A percentile compares a stretch with the other conserved stretches of the same genome.
phyloP scores from a whole-genome alignment of 35 echinoderm and acorn worm species.

The Lytechinus variegatus region DNA sequence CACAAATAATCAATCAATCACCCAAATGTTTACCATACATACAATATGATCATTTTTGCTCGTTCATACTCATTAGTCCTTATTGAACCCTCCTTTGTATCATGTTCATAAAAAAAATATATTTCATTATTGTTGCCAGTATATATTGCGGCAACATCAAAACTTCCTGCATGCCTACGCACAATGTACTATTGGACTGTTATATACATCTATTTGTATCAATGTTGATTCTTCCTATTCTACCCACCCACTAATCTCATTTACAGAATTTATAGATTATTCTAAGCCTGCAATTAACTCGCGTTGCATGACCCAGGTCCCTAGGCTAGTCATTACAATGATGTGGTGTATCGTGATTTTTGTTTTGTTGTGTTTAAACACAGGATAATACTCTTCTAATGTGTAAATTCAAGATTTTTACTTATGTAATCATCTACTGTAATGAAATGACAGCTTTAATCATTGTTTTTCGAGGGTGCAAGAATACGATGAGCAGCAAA shows the following conservation, averaged over 20 bases:
- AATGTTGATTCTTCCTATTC: background rate
- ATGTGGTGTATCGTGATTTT: too few species aligned
- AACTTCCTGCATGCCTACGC: background rate
- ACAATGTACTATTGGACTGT: background rate
- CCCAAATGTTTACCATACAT: background rate
- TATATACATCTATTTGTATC: background rate
- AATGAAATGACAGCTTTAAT: too few species aligned
- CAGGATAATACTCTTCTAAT: too few species aligned
- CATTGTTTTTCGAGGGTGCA: too few species aligned
- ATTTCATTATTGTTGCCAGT: background rate
- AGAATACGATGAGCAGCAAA: too few species aligned
- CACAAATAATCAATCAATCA: background rate
- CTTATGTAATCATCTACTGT: too few species aligned
- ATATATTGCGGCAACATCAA: background rate
- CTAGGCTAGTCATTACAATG: too few species aligned
- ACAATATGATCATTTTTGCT: background rate
- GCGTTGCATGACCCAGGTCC: background rate
- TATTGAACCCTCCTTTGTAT: background rate
- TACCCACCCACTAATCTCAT: background rate
- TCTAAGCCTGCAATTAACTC: background rate
- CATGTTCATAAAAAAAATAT: background rate
- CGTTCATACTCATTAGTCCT: background rate
- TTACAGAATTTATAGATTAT: background rate
- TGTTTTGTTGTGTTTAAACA: too few species aligned
- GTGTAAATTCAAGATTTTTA: too few species aligned